Base-by-base conservation (phyloP, 2,113 vertebrate genomes). In the Pyxicephalus adspersus region DNA sequence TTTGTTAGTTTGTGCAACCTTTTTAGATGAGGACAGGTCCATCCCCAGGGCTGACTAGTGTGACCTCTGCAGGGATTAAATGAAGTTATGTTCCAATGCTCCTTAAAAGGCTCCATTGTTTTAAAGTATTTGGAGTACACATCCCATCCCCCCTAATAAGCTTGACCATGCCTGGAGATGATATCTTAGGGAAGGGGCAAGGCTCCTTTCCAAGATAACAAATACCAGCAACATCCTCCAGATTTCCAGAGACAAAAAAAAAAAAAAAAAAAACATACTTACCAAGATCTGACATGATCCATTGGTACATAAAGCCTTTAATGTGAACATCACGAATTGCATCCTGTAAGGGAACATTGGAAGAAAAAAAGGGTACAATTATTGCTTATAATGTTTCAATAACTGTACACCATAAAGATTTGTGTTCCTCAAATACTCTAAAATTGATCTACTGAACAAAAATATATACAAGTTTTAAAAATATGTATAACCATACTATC, bases 251-350 rank as follows among this genome's bases (percentile, higher is more conserved):
- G 38, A 45, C 1, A 45, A 2, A 45, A 38, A 6, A 4, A 38
- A 1, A 4, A 38, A 1, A n/a, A 1, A 11, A 45, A 9, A 45
- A 45, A 2, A n/a, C 38, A 50, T 9, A 87, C 92, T 89, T 84
- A 95, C 94, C 86, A 0, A 95, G 83, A 85, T 95, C 94, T 80
- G 94, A 91, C 92, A 94, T 93, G 76, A 95, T 86, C 94, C 94
- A 95, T 65, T 94, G 95, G 89, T 95, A 95, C 94, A 95, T 95
- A 84, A 89, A 94, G 52, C 94, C 94, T 86, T 94, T 94, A 28
- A 95, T 87, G 81, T 95, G 94, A 51, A 95, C 94, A 90, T 95
- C 94, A 18, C 92, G 92, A 6, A 95, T 90, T 0, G 94, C 92
- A 50, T 95, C 94, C 94, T 95, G 86, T 7, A 55, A 19, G 28